Conservation (phyloP, 2,797 vertebrate species). For the Alexandromys oeconomus region DNA sequence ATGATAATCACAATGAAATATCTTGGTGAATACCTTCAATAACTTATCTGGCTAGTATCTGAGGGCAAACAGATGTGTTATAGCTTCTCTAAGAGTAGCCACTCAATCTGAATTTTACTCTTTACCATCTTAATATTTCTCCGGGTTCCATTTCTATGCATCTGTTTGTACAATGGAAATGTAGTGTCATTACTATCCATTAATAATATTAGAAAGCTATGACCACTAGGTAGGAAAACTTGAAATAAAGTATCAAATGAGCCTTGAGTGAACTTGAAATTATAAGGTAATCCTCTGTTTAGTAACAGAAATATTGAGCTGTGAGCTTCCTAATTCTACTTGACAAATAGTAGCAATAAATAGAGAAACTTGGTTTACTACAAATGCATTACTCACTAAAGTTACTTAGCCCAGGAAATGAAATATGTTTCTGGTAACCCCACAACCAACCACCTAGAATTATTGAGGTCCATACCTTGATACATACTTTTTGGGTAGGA, state of each 20-base stretch:
- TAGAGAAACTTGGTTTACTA: not conserved
- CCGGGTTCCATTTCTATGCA: not conserved
- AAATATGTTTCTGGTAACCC: slow-evolving; percentile 13
- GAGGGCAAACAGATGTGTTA: not conserved
- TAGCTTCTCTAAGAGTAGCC: not conserved
- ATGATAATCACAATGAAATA: not conserved
- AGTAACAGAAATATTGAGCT: slow-evolving; percentile 17
- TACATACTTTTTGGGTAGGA: slow-evolving; percentile 54
- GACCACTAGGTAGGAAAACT: not conserved
- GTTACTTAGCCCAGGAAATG: slow-evolving; percentile 11
- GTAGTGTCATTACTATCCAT: not conserved
- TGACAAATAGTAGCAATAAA: not conserved
- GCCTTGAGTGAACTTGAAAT: not conserved
- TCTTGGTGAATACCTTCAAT: not conserved
- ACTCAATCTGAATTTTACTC: not conserved
- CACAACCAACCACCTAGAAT: not conserved
- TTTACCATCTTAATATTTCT: not conserved
- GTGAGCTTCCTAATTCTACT: not conserved
- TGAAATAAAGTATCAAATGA: slow-evolving; percentile 40
- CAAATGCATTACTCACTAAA: slow-evolving; percentile 28
- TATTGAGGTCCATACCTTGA: slow-evolving; percentile 49
- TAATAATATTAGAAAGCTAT: not conserved
- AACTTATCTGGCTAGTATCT: not conserved
- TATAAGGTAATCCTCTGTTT: not conserved
- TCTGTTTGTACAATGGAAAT: not conserved